Percentiles rank a stretch among this genome's conserved stretches.
phyloP scores from a whole-genome alignment of 2,113 vertebrate species.

The Meriones unguiculatus region DNA sequence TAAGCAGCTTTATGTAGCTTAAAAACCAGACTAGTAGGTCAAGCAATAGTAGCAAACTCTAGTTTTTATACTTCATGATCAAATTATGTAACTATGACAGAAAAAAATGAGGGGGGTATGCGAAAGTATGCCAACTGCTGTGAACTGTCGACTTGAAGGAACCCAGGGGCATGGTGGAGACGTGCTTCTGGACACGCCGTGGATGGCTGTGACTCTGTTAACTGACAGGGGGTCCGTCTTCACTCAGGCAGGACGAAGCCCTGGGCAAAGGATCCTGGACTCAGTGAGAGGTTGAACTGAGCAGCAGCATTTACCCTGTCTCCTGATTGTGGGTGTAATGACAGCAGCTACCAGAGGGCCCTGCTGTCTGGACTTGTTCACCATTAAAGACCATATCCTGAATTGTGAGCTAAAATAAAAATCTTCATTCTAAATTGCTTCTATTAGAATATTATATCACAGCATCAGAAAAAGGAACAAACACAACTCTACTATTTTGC shows the following conservation, averaged over 20 bases:
- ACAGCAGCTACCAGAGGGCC: too few relatives aligned
- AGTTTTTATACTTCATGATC: neutral
- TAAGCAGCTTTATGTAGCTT: neutral
- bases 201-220: neutral
- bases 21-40: constrained; percentile 1
- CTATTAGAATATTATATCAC: neutral
- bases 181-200: neutral
- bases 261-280: neutral
- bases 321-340: neutral
- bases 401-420: neutral
- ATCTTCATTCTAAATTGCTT: neutral
- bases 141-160: neutral
- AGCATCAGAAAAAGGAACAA: neutral
- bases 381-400: neutral
- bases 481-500: neutral
- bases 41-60: neutral
- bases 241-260: neutral
- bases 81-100: neutral
- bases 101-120: neutral
- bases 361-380: neutral
- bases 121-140: neutral
- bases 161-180: neutral
- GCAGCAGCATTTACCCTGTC: neutral
- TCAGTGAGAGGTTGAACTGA: neutral
- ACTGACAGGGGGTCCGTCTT: neutral